Percentiles rank a stretch among this genome's conserved stretches.
phyloP scores from a whole-genome alignment of 1,140 invertebrate species.

The Drosophila kurseongensis region DNA sequence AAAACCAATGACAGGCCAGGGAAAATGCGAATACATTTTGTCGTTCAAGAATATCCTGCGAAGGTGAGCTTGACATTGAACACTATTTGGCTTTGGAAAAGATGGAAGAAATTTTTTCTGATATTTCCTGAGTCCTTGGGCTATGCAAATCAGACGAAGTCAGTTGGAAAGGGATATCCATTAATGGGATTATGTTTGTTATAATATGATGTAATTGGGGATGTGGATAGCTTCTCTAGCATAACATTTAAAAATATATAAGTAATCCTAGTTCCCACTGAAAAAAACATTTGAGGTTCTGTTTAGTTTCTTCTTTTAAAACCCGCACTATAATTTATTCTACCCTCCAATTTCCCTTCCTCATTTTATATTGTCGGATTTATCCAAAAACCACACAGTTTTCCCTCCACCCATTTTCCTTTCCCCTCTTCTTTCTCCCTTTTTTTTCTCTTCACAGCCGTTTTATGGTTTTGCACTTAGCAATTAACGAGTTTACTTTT shows the following conservation, averaged over 20 bases:
- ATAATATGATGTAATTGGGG: not conserved
- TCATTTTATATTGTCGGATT: conserved; percentile 2
- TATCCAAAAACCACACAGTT: conserved; percentile 1
- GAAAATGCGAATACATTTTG: conserved; percentile 17
- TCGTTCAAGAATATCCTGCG: conserved; percentile 1
- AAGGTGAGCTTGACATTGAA: conserved; percentile 12
- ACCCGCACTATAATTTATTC: conserved; percentile 6
- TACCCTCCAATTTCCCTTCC: not conserved
- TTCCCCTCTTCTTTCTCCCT: not conserved
- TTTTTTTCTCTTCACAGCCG: conserved; percentile 26
- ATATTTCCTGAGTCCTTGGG: not conserved
- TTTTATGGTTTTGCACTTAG: conserved; percentile 75
- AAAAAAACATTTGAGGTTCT: too few relatives aligned
- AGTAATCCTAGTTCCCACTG: too few relatives aligned
- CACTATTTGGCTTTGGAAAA: not conserved
- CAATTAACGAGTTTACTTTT: conserved; percentile 75
- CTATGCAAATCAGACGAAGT: conserved; percentile 38
- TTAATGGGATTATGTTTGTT: conserved; percentile 10
- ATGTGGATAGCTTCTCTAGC: too few relatives aligned
- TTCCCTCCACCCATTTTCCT: not conserved
- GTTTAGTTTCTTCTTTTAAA: not conserved
- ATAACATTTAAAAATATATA: too few relatives aligned
- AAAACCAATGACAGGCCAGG: conserved; percentile 35
- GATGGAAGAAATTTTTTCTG: conserved; percentile 17
- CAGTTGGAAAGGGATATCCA: conserved; percentile 21